Evolutionary conservation across 2,113 vertebrate species (phyloP), one percentile per base, ranked within the genome.

Genomic region (Gadus macrocephalus): DNA sequence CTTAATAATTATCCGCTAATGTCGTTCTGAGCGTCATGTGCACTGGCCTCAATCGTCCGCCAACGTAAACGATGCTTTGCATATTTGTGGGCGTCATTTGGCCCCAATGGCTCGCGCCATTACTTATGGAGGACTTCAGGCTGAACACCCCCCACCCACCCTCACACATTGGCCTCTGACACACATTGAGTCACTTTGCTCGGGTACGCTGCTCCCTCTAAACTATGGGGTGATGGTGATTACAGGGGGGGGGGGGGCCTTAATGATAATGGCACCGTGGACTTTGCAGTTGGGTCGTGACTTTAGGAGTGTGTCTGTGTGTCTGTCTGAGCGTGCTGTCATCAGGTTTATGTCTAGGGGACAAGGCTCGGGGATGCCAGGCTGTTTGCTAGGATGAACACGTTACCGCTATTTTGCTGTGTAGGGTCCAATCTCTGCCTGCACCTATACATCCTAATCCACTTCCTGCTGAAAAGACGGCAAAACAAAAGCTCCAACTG

Each of bases 61-160:
- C 85, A 86, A 87, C 86, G 85, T 87, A 84, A 85, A 88, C 75
- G 78, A 82, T 82, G 84, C 84, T 90, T 85, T 83, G 82, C 84
- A 82, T 84, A 68, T 83, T 83, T 77, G 81, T 64, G 63, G 79
- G 71, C 79, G 76, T 85, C 79, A 60, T 84, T 87, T 87, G 83
- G 80, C 85, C 42, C 42, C 42, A 49, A 82, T 75, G 78, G 76
- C 77, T 78, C 68, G 68, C 56, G 35, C 67, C 77, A 81, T 87
- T 85, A 81, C 59, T 87, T 79, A 78, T 78, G 2, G 61, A 77
- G 64, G 82, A 76, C 72, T 75, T 25, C 1, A 71, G 76, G 79
- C 76, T 53, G 68, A 49, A 49, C 63, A 15, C 69, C 7, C 76
- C 73, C 78, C 75, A 61, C 73, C 69, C 68, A 66, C 53, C 20